Percentiles rank a stretch among this genome's conserved stretches.
phyloP scores from a whole-genome alignment of 2,113 vertebrate species.

The Marcusenius ussheri region DNA sequence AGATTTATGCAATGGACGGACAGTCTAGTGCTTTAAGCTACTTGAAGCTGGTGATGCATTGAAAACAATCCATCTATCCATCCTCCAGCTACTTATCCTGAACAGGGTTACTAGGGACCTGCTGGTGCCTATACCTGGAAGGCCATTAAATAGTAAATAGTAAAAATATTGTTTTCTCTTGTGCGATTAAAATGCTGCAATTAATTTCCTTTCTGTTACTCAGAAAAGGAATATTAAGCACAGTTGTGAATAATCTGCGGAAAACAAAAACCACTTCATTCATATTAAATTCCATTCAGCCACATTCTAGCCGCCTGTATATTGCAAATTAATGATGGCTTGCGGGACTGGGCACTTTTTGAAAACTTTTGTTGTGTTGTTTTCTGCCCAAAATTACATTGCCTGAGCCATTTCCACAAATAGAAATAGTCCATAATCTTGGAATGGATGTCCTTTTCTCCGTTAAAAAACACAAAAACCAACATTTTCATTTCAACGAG shows the following conservation, averaged over 20 bases:
- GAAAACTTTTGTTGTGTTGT: slow-evolving; percentile 33
- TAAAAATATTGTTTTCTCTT: not conserved
- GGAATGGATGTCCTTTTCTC: slow-evolving; percentile 32
- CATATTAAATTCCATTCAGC: slow-evolving; percentile 38
- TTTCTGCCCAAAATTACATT: slow-evolving; percentile 34
- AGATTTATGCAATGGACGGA: not conserved
- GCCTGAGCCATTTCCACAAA: slow-evolving; percentile 40
- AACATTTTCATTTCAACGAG: not conserved
- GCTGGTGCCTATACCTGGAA: not conserved
- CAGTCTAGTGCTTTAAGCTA: not conserved
- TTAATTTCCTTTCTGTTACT: not conserved
- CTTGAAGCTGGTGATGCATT: not conserved
- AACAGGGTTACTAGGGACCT: not conserved
- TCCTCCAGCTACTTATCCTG: not conserved
- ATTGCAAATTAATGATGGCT: slow-evolving; percentile 37
- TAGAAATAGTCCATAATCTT: slow-evolving; percentile 33
- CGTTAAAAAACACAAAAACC: slow-evolving; percentile 15
- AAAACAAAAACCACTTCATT: slow-evolving; percentile 24
- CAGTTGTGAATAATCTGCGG: not conserved
- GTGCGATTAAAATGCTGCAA: not conserved
- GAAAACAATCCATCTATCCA: not conserved
- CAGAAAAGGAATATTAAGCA: not conserved
- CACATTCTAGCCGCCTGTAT: slow-evolving; percentile 39
- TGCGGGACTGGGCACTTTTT: slow-evolving; percentile 37
- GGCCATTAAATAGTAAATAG: not conserved